Evolutionary conservation across 2,888 invertebrate genomes (phyloP).

Genomic region (Rhorus exstirpatorius): DNA sequence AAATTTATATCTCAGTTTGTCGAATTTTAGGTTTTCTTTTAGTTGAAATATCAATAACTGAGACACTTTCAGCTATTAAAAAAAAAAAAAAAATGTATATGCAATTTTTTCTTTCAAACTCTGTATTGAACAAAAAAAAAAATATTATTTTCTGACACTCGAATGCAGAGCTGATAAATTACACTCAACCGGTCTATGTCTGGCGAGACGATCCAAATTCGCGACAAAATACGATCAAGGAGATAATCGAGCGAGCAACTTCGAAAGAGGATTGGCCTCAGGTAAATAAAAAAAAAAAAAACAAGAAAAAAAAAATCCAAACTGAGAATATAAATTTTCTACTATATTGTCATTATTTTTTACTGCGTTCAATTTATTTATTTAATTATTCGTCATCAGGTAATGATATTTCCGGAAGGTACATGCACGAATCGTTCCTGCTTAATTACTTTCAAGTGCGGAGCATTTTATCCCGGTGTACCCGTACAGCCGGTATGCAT

Average conservation of each 20-base stretch:
- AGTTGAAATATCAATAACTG: background rate
- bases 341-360: background rate
- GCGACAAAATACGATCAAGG: conserved; percentile 95
- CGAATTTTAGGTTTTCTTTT: too few species aligned
- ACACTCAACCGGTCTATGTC: conserved; percentile 98
- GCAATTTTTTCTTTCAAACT: background rate
- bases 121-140: background rate
- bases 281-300: conserved; percentile 87
- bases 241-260: conserved; percentile 94
- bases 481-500: conserved; percentile 98
- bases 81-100: too few species aligned
- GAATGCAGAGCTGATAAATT: conserved; percentile 93
- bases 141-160: conserved; percentile 12
- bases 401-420: conserved; percentile 98
- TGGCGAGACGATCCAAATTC: conserved; percentile 97
- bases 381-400: conserved; percentile 87
- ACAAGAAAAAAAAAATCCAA: too few species aligned
- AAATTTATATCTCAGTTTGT: too few species aligned
- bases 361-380: too few species aligned
- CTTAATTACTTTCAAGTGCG: conserved; percentile 95
- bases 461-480: conserved; percentile 98
- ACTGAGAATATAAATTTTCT: background rate
- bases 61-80: too few species aligned
- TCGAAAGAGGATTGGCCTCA: conserved; percentile 96
- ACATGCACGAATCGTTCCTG: conserved; percentile 98